Evolutionary conservation across 2,888 invertebrate species (phyloP).

Genomic region (Phaonia tiefii): DNA sequence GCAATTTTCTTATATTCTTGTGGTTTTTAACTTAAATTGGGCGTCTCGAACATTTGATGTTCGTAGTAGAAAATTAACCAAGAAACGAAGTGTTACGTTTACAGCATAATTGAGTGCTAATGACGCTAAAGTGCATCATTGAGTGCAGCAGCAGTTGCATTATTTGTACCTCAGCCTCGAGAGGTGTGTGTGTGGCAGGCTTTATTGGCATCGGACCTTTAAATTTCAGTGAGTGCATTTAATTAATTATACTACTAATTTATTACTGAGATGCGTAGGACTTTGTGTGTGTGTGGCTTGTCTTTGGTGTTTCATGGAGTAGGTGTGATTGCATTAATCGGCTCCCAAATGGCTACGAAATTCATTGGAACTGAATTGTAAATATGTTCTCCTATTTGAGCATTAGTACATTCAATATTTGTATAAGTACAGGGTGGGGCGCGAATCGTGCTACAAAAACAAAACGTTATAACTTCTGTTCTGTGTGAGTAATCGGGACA

Average conservation of each 20-base stretch:
- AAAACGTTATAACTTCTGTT: no score
- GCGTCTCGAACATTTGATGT: slow-evolving; percentile 18
- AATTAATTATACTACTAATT: slow-evolving; percentile 54
- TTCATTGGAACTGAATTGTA: no score
- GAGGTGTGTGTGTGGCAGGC: neutral
- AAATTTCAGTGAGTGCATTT: slow-evolving; percentile 35
- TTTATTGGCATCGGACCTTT: neutral
- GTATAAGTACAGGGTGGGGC: no score
- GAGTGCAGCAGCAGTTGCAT: slow-evolving; percentile 28
- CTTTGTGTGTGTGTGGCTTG: slow-evolving; percentile 62
- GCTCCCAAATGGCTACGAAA: slow-evolving; percentile 57
- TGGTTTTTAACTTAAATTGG: slow-evolving; percentile 39
- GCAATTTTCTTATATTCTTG: slow-evolving; percentile 49
- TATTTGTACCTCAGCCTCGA: neutral
- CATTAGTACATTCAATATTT: no score
- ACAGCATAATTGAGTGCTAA: slow-evolving; percentile 79
- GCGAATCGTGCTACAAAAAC: no score
- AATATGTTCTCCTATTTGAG: no score
- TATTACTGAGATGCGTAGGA: slow-evolving; percentile 39
- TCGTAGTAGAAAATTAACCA: slow-evolving; percentile 11
- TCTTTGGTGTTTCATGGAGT: slow-evolving; percentile 1
- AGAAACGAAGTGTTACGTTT: slow-evolving; percentile 62
- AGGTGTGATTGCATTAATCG: slow-evolving; percentile 19
- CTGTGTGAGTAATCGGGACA: no score
- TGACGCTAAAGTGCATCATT: slow-evolving; percentile 74